Evolutionary conservation across 2,888 invertebrate genomes (phyloP), one percentile per base, ranked within the genome.

Genomic region (Nymphalis polychloros): DNA sequence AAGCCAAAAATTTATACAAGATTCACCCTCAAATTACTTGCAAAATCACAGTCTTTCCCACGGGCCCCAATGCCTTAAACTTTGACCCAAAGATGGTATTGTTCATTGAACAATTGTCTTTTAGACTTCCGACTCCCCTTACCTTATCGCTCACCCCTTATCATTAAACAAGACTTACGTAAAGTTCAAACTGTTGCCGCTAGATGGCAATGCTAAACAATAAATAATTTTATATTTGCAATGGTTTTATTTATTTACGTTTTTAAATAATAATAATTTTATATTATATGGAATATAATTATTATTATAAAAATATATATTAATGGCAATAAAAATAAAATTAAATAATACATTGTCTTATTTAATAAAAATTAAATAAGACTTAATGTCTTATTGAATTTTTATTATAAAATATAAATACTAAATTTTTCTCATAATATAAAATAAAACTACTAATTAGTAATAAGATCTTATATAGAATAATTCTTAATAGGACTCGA

Each of bases 101-200:
- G 89, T 90, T 81, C 84, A 86, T 78, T 27, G 76, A 79, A 76
- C 81, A 78, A 86, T 90, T 89, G 85, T 89, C 85, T 89, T 84
- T 83, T 84, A 79, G 49, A 81, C 82, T 87, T 86, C 85, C 84
- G 81, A 74, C 78, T 85, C 84, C 85, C 84, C 81, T 81, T 81
- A 76, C 75, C 75, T 63, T 68, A 79, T 75, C 75, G 77, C 41
- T 57, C 57, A 57, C 57, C 35, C 35, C 57, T 57, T 57, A 57
- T 57, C 57, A 35, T 57, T n/a, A n/a, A 19, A 57, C 8, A n/a
- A 41, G 10, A 41, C 19, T 57, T 10, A 19, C 13, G 19, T 13
- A 6, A 81, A 85, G 84, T 89, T 75, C 81, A n/a, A 1, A 35
- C n/a, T 16, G 46, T 35, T 31, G 2, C 23, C 73, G 78, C 66